phyloP scores from a whole-genome alignment of 2,888 invertebrate genomes.

The Dichetophora obliterata region DNA sequence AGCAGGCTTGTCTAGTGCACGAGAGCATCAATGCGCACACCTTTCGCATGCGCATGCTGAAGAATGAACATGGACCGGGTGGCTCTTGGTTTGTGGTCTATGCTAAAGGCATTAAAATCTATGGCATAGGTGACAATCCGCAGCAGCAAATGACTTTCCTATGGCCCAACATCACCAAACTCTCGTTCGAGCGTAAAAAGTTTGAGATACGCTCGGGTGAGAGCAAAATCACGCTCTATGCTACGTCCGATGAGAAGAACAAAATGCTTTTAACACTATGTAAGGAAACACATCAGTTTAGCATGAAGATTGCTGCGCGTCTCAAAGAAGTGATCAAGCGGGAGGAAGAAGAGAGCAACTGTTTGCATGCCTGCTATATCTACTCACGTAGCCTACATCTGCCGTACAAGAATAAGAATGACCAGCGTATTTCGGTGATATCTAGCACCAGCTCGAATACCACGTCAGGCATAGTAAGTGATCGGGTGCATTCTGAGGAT shows the following conservation, averaged over 20 bases:
- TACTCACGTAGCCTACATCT: slow-evolving; percentile 77
- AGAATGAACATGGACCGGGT: slow-evolving; percentile 81
- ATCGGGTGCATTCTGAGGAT: slow-evolving; percentile 94
- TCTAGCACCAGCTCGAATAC: slow-evolving; percentile 96
- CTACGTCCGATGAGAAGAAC: slow-evolving; percentile 93
- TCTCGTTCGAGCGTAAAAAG: slow-evolving; percentile 97
- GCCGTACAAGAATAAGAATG: slow-evolving; percentile 77
- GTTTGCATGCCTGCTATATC: slow-evolving; percentile 79
- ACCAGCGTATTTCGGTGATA: slow-evolving; percentile 90
- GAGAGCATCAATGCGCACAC: slow-evolving; percentile 92
- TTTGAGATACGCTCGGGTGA: slow-evolving; percentile 95
- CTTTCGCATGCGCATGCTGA: slow-evolving; percentile 84
- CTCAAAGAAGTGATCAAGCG: slow-evolving; percentile 85
- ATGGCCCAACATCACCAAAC: slow-evolving; percentile 95
- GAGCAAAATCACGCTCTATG: slow-evolving; percentile 89
- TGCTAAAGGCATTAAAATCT: slow-evolving; percentile 91
- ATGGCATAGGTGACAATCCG: slow-evolving; percentile 75
- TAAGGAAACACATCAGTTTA: slow-evolving; percentile 94
- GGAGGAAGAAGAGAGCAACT: slow-evolving; percentile 85
- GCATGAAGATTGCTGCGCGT: slow-evolving; percentile 90
- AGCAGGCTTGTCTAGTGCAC: slow-evolving; percentile 85
- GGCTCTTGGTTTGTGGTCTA: slow-evolving; percentile 92
- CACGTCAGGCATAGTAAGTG: slow-evolving; percentile 96
- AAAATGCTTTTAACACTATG: slow-evolving; percentile 89
- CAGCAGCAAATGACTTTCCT: slow-evolving; percentile 84